Base-by-base conservation (phyloP, 2,113 vertebrate species). In the Rhea pennata region DNA sequence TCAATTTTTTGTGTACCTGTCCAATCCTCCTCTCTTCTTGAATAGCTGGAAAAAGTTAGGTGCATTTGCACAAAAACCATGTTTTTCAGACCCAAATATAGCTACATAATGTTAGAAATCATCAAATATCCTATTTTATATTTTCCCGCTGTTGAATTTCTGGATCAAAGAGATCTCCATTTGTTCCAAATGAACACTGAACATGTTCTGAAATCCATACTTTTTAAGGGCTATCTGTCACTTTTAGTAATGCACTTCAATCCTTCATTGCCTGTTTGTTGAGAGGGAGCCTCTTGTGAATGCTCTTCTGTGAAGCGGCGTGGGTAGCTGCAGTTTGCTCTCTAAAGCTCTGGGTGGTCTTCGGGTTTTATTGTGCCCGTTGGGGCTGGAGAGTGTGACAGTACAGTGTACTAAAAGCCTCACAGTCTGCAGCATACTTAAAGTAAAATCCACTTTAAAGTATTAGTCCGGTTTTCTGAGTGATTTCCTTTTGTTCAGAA, bases 271-370 rank as follows among this genome's bases (percentile, higher is more conserved):
- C 16, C 46, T 75, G 2, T 76, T 53, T 95, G 56, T 78, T 48
- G 31, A 84, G 56, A 69, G 33, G 31, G 7, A 64, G 10, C 82
- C 61, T 72, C 66, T 46, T 39, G 58, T 75, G 90, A 81, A 40
- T 75, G 42, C 23, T 78, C 4, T 22, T 80, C 53, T 36, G 1
- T 59, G 48, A 50, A 80, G 9, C 64, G 80, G 59, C 46, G 13
- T 48, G 65, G 54, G 51, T 22, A 66, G 65, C 1, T 88, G 83
- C 29, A 77, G 15, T 84, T 90, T 76, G 51, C 81, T 91, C 44
- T 39, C 31, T 33, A 65, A 92, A 87, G 77, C 61, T 87, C 79
- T 93, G 93, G 65, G 90, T 89, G 80, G 80, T 95, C 88, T 84
- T 78, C 36, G 50, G 51, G 72, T 86, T 78, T 92, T 62, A 64